phyloP scores from a whole-genome alignment of 2,888 invertebrate genomes.

The Andrena minutula region DNA sequence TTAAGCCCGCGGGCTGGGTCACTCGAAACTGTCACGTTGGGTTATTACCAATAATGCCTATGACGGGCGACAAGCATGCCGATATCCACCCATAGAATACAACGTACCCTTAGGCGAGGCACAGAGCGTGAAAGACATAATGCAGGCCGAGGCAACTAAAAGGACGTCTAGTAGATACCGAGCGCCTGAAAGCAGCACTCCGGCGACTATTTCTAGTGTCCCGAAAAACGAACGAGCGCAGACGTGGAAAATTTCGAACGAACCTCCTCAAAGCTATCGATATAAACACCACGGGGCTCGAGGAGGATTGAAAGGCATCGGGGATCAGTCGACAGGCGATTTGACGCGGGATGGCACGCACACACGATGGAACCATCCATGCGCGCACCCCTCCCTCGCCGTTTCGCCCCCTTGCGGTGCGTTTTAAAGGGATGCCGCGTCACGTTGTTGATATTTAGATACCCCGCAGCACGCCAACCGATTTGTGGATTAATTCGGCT shows the following conservation, averaged over 20 bases:
- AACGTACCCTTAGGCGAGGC: no score
- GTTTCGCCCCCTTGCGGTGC: neutral
- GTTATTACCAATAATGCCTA: no score
- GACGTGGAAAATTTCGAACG: neutral
- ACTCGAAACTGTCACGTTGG: no score
- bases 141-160: no score
- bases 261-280: neutral
- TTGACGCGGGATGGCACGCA: neutral
- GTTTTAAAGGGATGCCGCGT: constrained; percentile 27
- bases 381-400: neutral
- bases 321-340: constrained; percentile 6
- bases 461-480: constrained; percentile 3
- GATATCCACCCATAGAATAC: no score
- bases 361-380: neutral
- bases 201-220: no score
- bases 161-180: no score
- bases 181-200: no score
- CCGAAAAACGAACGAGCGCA: neutral
- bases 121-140: no score
- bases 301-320: neutral
- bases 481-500: constrained; percentile 44
- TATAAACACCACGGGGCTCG: neutral
- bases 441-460: constrained; percentile 38
- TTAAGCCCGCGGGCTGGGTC: no score
- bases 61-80: no score